Evolutionary conservation across 2,888 invertebrate species (phyloP).

Genomic region (Cataglyphis livida): DNA sequence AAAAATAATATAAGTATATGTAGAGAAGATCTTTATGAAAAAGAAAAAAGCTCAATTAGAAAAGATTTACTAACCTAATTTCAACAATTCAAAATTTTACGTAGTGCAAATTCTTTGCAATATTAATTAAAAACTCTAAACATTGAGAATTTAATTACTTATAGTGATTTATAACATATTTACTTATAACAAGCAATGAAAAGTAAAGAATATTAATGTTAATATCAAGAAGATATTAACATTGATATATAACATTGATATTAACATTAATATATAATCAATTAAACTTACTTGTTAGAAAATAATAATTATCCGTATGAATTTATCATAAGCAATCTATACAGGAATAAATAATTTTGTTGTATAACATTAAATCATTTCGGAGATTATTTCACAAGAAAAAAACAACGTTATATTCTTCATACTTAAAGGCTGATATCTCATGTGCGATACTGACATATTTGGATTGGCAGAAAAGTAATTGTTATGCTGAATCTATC

Average conservation of each 20-base stretch:
- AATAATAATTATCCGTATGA: neutral
- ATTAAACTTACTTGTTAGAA: constrained; percentile 12
- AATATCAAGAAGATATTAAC: neutral
- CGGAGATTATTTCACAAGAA: neutral
- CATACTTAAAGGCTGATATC: neutral
- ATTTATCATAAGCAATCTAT: neutral
- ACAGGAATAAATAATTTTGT: neutral
- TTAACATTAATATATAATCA: neutral
- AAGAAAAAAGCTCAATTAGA: neutral
- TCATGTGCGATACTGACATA: no score
- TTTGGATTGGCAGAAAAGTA: neutral
- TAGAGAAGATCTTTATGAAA: neutral
- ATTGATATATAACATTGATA: neutral
- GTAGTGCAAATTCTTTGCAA: neutral
- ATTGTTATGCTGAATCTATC: neutral
- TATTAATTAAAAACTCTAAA: neutral
- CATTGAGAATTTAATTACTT: neutral
- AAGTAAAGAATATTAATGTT: no score
- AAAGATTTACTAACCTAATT: neutral
- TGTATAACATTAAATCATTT: neutral
- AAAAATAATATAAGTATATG: neutral
- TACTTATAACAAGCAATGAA: neutral
- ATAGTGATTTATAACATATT: neutral
- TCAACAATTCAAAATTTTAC: neutral
- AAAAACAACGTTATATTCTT: neutral